Evolutionary conservation across 2,888 invertebrate genomes (phyloP), one percentile per base, ranked within the genome.

Genomic region (Mellilla xanthometata): DNA sequence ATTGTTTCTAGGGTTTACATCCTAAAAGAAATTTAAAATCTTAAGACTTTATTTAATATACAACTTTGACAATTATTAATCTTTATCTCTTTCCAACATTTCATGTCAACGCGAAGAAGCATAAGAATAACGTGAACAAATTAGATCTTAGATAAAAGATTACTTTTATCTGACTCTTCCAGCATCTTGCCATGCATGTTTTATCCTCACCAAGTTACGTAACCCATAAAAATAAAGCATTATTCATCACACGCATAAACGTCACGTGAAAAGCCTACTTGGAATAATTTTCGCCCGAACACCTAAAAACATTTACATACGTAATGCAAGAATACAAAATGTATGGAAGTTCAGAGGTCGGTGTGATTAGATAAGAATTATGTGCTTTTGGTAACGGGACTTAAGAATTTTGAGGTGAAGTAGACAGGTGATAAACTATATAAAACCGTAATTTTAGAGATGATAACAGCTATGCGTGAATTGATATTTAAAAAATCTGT

Each of bases 191-290:
- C 9, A 42, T 55, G 45, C 50, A 23, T 34, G 59, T 54, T 48
- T 43, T 56, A 50, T 60, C 56, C 54, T n/a, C 42, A 31, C 51
- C 62, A 63, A 70, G 72, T 77, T 72, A 70, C 65, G 65, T 66
- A 66, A 56, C 57, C 68, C 71, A 77, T 83, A 79, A 82, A 81
- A 84, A 78, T 81, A 83, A 79, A 85, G 75, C 78, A 85, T 82
- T 73, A 82, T 80, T 87, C 83, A 81, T 81, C 78, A 81, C 66
- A 65, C 62, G 63, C 58, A 83, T 70, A 78, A 86, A 85, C 66
- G 81, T 82, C 81, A 76, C 62, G 71, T 49, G 54, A 67, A 80
- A 78, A 72, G 76, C 77, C 80, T 81, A 79, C 82, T 81, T 72
- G 71, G 83, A 75, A 87, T 88, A 84, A 83, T 83, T 83, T 75